Evolutionary conservation across 1,140 invertebrate species (phyloP).

Genomic region (Brachionus manjavacas): DNA sequence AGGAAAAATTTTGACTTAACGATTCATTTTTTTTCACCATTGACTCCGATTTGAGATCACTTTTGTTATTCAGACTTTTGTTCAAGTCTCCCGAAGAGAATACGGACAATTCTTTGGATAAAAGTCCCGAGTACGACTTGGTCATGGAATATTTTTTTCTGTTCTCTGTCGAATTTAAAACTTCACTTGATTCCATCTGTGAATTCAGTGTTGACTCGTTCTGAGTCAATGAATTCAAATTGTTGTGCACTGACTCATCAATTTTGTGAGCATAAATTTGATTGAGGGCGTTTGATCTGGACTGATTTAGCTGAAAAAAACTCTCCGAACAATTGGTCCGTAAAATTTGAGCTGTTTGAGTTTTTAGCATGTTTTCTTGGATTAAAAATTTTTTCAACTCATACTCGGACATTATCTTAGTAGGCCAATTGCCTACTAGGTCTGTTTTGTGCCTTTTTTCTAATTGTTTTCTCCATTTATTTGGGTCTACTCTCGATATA

Average conservation of each 20-base stretch:
- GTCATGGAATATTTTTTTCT: conserved; percentile 13
- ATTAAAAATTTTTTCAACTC: conserved; percentile 28
- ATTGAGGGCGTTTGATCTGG: background rate
- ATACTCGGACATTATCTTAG: conserved; percentile 30
- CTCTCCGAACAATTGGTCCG: conserved; percentile 28
- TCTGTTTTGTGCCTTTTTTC: background rate
- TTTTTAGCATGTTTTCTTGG: conserved; percentile 21
- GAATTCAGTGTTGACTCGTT: background rate
- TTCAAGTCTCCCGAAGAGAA: background rate
- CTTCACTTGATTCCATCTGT: conserved; percentile 14
- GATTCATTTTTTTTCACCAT: background rate
- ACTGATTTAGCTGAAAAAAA: background rate
- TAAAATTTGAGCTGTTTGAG: conserved; percentile 33
- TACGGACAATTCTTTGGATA: conserved; percentile 15
- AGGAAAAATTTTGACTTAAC: background rate
- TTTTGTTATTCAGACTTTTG: background rate
- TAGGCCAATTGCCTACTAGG: background rate
- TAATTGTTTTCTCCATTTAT: conserved; percentile 7
- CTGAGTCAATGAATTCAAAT: background rate
- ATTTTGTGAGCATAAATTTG: conserved; percentile 27
- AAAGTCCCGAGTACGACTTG: conserved; percentile 14
- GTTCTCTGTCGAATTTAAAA: conserved; percentile 1
- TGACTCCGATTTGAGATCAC: background rate
- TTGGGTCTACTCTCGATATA: background rate
- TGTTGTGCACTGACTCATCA: background rate